Percentiles rank a stretch among this genome's conserved stretches.
phyloP scores from a whole-genome alignment of 1,140 invertebrate genomes.

The Cephus cinctus region DNA sequence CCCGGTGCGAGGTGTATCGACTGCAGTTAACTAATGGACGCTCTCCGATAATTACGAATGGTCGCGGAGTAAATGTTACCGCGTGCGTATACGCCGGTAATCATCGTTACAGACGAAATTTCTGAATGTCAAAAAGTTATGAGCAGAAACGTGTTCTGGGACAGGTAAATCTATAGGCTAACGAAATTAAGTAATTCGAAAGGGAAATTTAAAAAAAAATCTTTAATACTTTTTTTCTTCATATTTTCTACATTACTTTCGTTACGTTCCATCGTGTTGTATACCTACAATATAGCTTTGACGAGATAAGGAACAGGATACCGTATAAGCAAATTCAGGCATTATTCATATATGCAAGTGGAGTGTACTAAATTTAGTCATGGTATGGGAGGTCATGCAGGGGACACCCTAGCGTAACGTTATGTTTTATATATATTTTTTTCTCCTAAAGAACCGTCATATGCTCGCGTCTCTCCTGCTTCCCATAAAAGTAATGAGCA shows the following conservation, averaged over 20 bases:
- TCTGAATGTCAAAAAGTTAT: background rate
- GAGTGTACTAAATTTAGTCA: conserved; percentile 48
- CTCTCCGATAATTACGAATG: conserved; percentile 55
- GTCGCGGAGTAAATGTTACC: conserved; percentile 49
- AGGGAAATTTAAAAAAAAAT: no score
- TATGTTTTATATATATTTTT: conserved; percentile 45
- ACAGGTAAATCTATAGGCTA: no score
- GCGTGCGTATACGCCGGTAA: conserved; percentile 50
- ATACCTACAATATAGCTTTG: no score
- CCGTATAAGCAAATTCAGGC: conserved; percentile 33
- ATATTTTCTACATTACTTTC: no score
- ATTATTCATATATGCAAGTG: conserved; percentile 46
- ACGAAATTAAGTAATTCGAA: no score
- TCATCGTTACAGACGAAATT: conserved; percentile 40
- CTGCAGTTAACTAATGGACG: conserved; percentile 57
- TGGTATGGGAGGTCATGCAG: conserved; percentile 36
- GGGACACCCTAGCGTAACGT: conserved; percentile 34
- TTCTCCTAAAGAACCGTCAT: conserved; percentile 38
- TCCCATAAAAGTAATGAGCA: conserved; percentile 20
- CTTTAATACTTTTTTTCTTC: no score
- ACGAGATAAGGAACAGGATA: no score
- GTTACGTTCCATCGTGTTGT: no score
- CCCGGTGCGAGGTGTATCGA: conserved; percentile 44
- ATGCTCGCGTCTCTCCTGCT: conserved; percentile 20
- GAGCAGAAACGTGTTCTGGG: no score